Percentiles rank a stretch among this genome's conserved stretches.
phyloP scores from a whole-genome alignment of 2,797 vertebrate species.

The Balearica regulorum region DNA sequence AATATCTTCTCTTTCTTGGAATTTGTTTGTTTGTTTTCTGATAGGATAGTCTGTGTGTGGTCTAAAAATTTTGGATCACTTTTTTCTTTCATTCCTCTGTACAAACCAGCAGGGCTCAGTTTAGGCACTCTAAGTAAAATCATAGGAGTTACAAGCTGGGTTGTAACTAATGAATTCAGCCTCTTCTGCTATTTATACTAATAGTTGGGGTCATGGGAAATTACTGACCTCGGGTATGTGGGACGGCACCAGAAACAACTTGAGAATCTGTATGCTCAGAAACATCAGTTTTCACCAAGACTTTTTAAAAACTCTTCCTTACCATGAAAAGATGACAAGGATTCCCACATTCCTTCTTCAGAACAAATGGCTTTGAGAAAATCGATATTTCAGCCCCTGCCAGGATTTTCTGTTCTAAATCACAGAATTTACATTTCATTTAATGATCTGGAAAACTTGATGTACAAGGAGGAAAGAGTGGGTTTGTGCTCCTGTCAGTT shows the following conservation, averaged over 20 bases:
- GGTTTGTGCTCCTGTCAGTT: not conserved
- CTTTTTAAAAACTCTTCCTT: not conserved
- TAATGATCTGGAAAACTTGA: not conserved
- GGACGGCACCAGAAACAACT: slow-evolving; percentile 34
- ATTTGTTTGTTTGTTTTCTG: not conserved
- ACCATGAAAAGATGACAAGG: not conserved
- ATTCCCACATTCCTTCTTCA: not conserved
- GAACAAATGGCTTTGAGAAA: not conserved
- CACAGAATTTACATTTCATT: not conserved
- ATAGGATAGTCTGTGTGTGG: not conserved
- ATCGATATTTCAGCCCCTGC: not conserved
- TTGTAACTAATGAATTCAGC: not conserved
- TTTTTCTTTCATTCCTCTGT: not conserved
- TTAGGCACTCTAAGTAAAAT: not conserved
- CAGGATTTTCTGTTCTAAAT: not conserved
- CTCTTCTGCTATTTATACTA: slow-evolving; percentile 27
- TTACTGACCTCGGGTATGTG: slow-evolving; percentile 19
- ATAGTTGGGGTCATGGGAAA: slow-evolving; percentile 54
- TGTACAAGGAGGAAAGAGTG: not conserved
- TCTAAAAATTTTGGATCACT: not conserved
- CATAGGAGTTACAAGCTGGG: not conserved
- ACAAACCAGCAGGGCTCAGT: not conserved
- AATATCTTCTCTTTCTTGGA: not conserved
- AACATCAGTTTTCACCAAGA: not conserved
- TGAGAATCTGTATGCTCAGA: slow-evolving; percentile 7